Base-by-base conservation (phyloP, 2,797 vertebrate genomes). In the Ispidina picta region DNA sequence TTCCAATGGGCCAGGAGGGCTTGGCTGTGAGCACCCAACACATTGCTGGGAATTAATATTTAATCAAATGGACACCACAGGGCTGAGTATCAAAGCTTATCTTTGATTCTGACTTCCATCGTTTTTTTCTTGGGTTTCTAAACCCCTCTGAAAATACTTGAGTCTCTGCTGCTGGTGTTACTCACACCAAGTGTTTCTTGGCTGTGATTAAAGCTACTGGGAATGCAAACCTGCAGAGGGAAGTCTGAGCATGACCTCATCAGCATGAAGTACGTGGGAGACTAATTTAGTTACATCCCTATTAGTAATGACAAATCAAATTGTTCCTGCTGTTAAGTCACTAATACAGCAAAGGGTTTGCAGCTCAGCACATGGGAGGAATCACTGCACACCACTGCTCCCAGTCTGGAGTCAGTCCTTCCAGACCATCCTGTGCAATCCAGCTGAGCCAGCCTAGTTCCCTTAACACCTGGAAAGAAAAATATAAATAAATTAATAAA, bases 251-350 rank as follows among this genome's bases (percentile, higher is more conserved):
- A 76, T 93, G 95, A 88, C 68, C 68, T 95, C 86, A 93, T 91
- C 88, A 90, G 88, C 80, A 79, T 91, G 83, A 86, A 96, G 69
- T 91, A 82, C 69, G 86, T 94, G 88, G 93, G 92, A 91, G 88
- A 95, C 86, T 92, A 94, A 95, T 94, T 95, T 93, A 91, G 92
- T 92, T 94, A 88, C 78, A 82, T 94, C 89, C 86, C 69, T 86
- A 59, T 91, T 95, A 92, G 64, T 86, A 95, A 88, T 89, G 91
- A 95, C 89, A 96, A 95, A 95, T 95, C 94, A 94, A 95, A 95
- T 92, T 83, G 88, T 94, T 92, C 85, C 77, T 94, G 68, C 29
- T 89, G 85, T 86, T 88, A 89, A 92, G 92, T 92, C 71, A 58
- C 89, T 84, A 79, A 79, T 83, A 88, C 3, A 76, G 83, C 46